Evolutionary conservation across 2,113 vertebrate species (phyloP).

Genomic region (Girardinichthys multiradiatus): DNA sequence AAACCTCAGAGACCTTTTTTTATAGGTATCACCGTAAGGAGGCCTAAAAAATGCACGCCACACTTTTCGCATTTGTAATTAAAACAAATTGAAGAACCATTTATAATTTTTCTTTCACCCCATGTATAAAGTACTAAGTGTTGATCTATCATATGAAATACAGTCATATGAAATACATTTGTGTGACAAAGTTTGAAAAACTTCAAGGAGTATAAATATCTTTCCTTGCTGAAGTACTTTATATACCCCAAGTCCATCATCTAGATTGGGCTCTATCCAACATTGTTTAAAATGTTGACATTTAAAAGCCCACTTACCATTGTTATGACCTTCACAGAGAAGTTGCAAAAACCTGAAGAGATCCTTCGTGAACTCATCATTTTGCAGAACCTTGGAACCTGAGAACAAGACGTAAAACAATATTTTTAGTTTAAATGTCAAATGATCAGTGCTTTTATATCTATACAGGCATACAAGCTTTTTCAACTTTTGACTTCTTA

Average conservation of each 20-base stretch:
- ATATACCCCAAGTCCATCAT: background rate
- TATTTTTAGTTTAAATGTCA: slow-evolving; percentile 42
- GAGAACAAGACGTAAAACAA: slow-evolving; percentile 76
- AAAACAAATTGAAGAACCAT: background rate
- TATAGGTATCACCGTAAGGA: background rate
- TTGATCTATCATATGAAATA: background rate
- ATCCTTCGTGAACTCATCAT: slow-evolving; percentile 96
- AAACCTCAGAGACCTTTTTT: background rate
- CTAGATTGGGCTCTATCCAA: background rate
- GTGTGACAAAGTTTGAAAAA: background rate
- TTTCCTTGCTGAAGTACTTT: background rate
- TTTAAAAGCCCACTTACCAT: slow-evolving; percentile 82
- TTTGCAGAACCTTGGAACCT: slow-evolving; percentile 98
- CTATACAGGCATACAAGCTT: slow-evolving; percentile 54
- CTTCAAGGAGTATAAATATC: background rate
- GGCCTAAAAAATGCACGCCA: background rate
- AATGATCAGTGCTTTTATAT: slow-evolving; percentile 31
- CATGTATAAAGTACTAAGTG: background rate
- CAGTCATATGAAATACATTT: background rate
- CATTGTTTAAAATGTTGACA: background rate
- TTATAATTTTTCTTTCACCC: background rate
- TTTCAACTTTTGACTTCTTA: slow-evolving; percentile 44
- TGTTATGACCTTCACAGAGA: slow-evolving; percentile 98
- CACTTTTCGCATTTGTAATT: background rate
- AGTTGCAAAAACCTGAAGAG: slow-evolving; percentile 98